Base-by-base conservation (phyloP, 2,888 invertebrate genomes). In the Folsomia candida region DNA sequence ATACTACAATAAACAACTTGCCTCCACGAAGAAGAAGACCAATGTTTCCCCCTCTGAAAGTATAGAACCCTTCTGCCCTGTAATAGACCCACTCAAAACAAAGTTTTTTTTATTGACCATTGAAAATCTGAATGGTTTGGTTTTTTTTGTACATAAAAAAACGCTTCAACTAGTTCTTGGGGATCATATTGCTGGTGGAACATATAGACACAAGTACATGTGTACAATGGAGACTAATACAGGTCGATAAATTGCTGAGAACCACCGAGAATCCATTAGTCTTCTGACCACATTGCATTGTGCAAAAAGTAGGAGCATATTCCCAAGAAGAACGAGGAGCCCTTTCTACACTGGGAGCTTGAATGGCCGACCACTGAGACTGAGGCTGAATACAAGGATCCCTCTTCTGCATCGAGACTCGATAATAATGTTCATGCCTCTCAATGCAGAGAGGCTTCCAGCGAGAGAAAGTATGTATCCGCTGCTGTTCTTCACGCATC, bases 201-300 rank as follows among this genome's bases (percentile, higher is more conserved):
- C 37, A 20, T 54, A 54, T 6, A 54, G 6, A 6, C 54, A n/a
- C n/a, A n/a, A n/a, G n/a, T n/a, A n/a, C n/a, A n/a, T n/a, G n/a
- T n/a, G n/a, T n/a, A n/a, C n/a, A n/a, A n/a, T n/a, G n/a, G n/a
- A n/a, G n/a, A n/a, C n/a, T n/a, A 54, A 14, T 54, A 54, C 54
- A 54, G 54, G 54, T 54, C 54, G 20, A 54, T 54, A 54, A 54
- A 54, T 54, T 54, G 54, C 54, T 54, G 20, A 4, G 54, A n/a
- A n/a, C n/a, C n/a, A 20, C 22, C 22, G 6, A 54, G 22, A 6
- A 54, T 54, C 54, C 54, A 54, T 54, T 54, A 54, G 20, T n/a
- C 54, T 4, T 54, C 20, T 54, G 54, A 54, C n/a, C n/a, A n/a
- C n/a, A n/a, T n/a, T n/a, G n/a, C n/a, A n/a, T n/a, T n/a, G n/a